Conservation (phyloP, 2,113 vertebrate genomes). For the Isurus oxyrinchus region DNA sequence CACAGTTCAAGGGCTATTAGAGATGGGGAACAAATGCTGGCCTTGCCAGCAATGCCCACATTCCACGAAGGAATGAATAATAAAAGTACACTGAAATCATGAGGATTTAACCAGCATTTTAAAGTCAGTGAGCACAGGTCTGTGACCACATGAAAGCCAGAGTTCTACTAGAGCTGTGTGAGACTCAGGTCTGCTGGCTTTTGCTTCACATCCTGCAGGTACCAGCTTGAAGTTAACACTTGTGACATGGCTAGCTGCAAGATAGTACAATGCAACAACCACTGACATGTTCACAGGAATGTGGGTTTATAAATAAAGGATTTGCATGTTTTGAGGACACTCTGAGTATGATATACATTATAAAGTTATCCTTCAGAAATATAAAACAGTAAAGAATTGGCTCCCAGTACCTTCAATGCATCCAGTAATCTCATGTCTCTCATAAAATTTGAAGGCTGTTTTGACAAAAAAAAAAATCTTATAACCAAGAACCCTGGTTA, state of each 20-base stretch:
- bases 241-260: not conserved
- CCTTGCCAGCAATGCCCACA: too few relatives aligned
- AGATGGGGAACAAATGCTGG: too few relatives aligned
- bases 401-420: not conserved
- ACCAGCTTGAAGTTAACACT: not conserved
- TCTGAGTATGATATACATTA: not conserved
- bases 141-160: not conserved
- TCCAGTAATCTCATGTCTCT: not conserved
- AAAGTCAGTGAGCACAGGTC: not conserved
- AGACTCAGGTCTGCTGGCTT: not conserved
- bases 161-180: not conserved
- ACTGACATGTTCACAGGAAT: not conserved
- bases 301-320: slow-evolving; percentile 18
- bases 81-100: not conserved
- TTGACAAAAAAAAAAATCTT: not conserved
- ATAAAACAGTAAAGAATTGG: not conserved
- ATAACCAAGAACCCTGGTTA: not conserved
- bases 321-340: not conserved
- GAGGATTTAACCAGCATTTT: not conserved
- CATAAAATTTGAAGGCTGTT: slow-evolving; percentile 3
- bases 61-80: too few relatives aligned
- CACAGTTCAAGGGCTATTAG: too few relatives aligned
- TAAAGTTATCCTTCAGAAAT: not conserved
- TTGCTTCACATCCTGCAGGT: not conserved
- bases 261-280: not conserved